phyloP scores from a whole-genome alignment of 2,888 invertebrate species.

The Zygaena filipendulae region DNA sequence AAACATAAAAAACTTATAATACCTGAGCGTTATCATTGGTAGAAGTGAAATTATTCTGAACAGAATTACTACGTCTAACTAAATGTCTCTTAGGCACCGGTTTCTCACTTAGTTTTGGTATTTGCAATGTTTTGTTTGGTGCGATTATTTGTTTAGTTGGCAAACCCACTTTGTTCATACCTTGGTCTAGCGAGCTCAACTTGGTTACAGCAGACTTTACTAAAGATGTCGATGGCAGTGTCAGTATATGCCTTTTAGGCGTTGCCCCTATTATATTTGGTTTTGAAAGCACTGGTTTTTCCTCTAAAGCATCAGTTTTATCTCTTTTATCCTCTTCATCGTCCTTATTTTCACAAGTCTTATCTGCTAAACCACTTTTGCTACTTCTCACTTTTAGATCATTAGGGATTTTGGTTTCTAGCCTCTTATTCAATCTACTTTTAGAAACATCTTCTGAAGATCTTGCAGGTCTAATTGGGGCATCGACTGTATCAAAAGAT shows the following conservation, averaged over 20 bases:
- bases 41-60: conserved; percentile 41
- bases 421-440: conserved; percentile 16
- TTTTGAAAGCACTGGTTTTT: conserved; percentile 27
- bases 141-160: conserved; percentile 54
- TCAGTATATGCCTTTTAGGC: conserved; percentile 42
- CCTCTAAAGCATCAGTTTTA: conserved; percentile 18
- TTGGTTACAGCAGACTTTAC: conserved; percentile 53
- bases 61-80: conserved; percentile 54
- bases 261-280: conserved; percentile 59
- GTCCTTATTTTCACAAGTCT: conserved; percentile 15
- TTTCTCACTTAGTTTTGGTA: conserved; percentile 59
- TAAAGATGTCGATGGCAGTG: conserved; percentile 50
- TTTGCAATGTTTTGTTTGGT: conserved; percentile 58
- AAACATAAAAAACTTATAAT: conserved; percentile 40
- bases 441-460: conserved; percentile 45
- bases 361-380: conserved; percentile 18
- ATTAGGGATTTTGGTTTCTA: conserved; percentile 15
- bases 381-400: conserved; percentile 17
- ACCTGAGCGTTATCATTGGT: conserved; percentile 52
- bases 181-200: conserved; percentile 48
- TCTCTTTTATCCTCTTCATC: conserved; percentile 21
- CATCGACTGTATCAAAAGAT: conserved; percentile 42
- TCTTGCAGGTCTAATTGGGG: conserved; percentile 40
- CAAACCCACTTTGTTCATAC: conserved; percentile 44
- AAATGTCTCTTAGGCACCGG: conserved; percentile 57